Evolutionary conservation across 37 sponge, comb jelly and placozoan species (phyloP).

Genomic region (Petrosia ficiformis): DNA sequence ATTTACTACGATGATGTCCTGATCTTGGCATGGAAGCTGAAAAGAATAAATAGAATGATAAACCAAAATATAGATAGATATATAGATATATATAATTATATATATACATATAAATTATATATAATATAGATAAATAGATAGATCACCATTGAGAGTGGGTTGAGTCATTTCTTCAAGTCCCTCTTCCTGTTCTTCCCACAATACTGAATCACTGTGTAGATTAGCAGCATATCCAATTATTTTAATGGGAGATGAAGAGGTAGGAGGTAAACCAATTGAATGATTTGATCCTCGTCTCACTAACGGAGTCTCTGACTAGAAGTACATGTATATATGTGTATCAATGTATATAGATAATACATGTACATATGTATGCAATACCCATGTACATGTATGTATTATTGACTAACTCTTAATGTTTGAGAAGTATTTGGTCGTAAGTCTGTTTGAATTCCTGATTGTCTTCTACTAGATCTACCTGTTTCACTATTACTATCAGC

Average conservation of each 20-base stretch:
- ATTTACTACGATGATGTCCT: neutral
- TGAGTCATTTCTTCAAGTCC: neutral
- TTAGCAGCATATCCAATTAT: conserved; percentile 3
- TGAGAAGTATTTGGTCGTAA: neutral
- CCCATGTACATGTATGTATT: neutral
- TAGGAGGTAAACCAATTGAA: neutral
- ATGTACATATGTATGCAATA: neutral
- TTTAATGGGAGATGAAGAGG: neutral
- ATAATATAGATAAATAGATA: no score
- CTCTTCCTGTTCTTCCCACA: conserved; percentile 7
- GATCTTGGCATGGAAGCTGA: neutral
- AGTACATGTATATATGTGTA: neutral
- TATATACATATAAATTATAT: no score
- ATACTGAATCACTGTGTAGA: conserved; percentile 1
- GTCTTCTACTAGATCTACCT: neutral
- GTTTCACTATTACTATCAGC: neutral
- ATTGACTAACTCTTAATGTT: neutral
- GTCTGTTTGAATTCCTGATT: neutral
- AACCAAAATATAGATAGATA: no score
- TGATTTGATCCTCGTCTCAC: no score
- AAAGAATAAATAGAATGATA: no score
- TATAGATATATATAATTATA: no score
- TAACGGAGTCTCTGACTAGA: no score
- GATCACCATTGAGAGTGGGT: no score
- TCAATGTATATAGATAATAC: neutral